Base-by-base conservation (phyloP, 2,113 vertebrate genomes). In the Crotalus horridus region DNA sequence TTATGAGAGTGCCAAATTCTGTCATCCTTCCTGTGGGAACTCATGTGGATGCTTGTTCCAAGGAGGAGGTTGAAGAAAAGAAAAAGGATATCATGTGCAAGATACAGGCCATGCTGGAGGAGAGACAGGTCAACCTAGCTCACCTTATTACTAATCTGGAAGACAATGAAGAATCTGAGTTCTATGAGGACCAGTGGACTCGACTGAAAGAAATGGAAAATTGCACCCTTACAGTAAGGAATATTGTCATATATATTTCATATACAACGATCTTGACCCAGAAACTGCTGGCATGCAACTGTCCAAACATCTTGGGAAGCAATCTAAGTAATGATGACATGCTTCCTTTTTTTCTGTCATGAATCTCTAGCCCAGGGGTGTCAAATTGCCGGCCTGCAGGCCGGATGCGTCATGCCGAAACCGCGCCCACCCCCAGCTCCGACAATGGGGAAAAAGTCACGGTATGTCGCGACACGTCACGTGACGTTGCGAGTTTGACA, bases 1-100 rank as follows among this genome's bases (percentile, higher is more conserved):
- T 89, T 86, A 97, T 98, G 96, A 53, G 95, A 81, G 97, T 98
- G 24, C 97, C 97, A 13, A 95, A 96, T 86, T 97, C 96, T 0
- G 97, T 98, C 61, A 96, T 98, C 54, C 95, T 98, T 59, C 97
- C 97, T 0, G 96, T 97, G 90, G 97, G 97, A 56, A 97, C 97
- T 11, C 98, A 97, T 0, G 93, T 94, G 33, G 97, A 98, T 90
- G 95, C 95, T 88, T 98, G 98, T 53, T 55, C 0, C 26, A 81
- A 96, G 92, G 92, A 87, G 26, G 97, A 97, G n/a, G 94, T 97
- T 58, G 91, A 93, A 46, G 90, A 95, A 91, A 98, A 98, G 95
- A 97, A 93, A 39, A 29, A 0, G 0, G 94, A 97, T 69, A 96
- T 97, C 91, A 94, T 96, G 93, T 43, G 85, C 90, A 97, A 89